Base-by-base conservation (phyloP, 2,113 vertebrate species). In the Phalacrocorax pelagicus region DNA sequence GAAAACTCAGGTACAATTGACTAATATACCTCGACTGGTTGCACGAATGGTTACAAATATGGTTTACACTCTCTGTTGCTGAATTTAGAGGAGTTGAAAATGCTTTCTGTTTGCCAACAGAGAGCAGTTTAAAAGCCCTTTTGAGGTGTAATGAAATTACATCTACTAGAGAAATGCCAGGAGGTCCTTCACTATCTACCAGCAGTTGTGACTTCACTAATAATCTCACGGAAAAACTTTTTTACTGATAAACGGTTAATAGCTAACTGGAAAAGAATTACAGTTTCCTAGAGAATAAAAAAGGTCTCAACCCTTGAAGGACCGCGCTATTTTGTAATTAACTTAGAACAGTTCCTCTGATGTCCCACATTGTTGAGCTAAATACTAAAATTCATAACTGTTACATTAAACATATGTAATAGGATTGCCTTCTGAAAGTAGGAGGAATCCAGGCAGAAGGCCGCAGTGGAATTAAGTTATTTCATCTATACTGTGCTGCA, bases 371-470 rank as follows among this genome's bases (percentile, higher is more conserved):
- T 80, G 71, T 71, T 58, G 80, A 81, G n/a, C 44, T 67, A 74
- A 85, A 90, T 24, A 70, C 62, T 92, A 24, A 83, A 90, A 65
- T 81, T 55, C 89, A 94, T 65, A 92, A 84, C 85, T 47, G 14
- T 40, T 96, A 87, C 44, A 65, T 90, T 93, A 78, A 79, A 84
- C 34, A 59, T 75, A 36, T 75, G 58, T 83, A 84, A 44, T 58
- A 61, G 40, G 40, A 69, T 75, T 95, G 65, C 55, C 63, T 92
- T 88, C 30, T 81, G 44, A 92, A 66, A 9, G 27, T 52, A 52
- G 52, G 67, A 95, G 61, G 52, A 85, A 92, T 97, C 78, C 92
- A 87, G 79, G 83, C 63, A 70, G 66, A 97, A 95, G 91, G n/a
- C 13, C 70, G 36, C 72, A 79, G 12, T 63, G 75, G 80, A 94